Evolutionary conservation across 2,113 vertebrate genomes (phyloP).

Genomic region (Phylloscopus whistleri): DNA sequence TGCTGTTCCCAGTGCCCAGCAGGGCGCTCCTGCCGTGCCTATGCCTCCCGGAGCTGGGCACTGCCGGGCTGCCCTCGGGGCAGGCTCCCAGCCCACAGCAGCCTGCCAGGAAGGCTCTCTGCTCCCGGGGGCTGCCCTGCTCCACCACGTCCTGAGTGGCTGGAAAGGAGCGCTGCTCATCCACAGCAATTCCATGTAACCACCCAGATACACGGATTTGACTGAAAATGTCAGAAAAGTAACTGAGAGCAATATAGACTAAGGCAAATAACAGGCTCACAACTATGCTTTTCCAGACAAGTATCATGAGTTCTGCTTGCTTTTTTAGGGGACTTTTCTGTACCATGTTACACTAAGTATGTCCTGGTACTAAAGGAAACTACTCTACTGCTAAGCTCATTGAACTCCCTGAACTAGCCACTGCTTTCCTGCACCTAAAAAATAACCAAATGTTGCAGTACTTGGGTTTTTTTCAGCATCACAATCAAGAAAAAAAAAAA

Average conservation of each 20-base stretch:
- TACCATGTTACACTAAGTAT: neutral
- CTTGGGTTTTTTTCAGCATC: neutral
- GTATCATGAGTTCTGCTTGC: rapidly evolving
- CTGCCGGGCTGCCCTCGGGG: neutral
- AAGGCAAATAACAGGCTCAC: rapidly evolving
- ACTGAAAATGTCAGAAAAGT: neutral
- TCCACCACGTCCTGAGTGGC: rapidly evolving
- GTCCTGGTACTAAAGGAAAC: neutral
- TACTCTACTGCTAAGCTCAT: neutral
- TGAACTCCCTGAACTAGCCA: neutral
- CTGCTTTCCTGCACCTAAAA: neutral
- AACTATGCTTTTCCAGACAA: neutral
- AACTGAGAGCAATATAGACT: neutral
- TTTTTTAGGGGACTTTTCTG: neutral
- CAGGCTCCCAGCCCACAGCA: rapidly evolving
- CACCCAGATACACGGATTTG: rapidly evolving
- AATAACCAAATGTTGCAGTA: neutral
- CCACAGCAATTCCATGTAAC: too few species aligned
- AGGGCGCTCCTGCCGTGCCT: too few species aligned
- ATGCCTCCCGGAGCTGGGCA: too few species aligned
- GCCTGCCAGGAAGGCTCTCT: rapidly evolving
- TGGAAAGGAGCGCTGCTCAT: neutral
- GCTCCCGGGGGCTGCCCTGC: neutral
- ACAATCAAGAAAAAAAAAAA: neutral
- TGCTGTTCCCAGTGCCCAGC: rapidly evolving